Conservation (phyloP, 2,888 invertebrate species). For the Acleris holmiana region DNA sequence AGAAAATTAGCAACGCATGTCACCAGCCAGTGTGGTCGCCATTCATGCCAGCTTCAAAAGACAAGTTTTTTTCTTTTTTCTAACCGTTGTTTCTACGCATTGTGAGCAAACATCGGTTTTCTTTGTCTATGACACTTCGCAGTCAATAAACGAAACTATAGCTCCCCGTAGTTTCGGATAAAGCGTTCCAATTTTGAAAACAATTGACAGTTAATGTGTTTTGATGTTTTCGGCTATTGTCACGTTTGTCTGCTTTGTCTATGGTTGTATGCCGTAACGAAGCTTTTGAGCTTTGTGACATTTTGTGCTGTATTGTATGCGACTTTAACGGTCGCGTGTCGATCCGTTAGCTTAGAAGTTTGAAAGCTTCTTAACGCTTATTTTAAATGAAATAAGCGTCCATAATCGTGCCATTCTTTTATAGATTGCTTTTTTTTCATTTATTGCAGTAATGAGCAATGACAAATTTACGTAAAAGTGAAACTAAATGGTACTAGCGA, state of each 20-base stretch:
- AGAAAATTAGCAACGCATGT: constrained; percentile 77
- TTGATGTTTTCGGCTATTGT: constrained; percentile 76
- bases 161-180: constrained; percentile 71
- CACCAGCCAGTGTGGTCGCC: constrained; percentile 75
- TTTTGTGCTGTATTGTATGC: constrained; percentile 33
- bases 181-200: constrained; percentile 74
- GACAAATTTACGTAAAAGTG: too few relatives aligned
- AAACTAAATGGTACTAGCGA: too few relatives aligned
- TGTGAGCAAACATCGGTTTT: constrained; percentile 61
- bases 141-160: constrained; percentile 57
- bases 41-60: constrained; percentile 66
- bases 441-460: too few relatives aligned
- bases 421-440: background rate
- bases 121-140: constrained; percentile 58
- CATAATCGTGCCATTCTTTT: constrained; percentile 1
- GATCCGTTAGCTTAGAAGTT: constrained; percentile 29
- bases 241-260: constrained; percentile 53
- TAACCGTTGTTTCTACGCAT: constrained; percentile 55
- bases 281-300: constrained; percentile 34
- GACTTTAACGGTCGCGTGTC: constrained; percentile 38
- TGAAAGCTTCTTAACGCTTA: constrained; percentile 17
- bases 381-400: background rate
- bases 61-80: constrained; percentile 45
- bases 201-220: constrained; percentile 80
- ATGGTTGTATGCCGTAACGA: constrained; percentile 67